These are phyloP conservation scores for Rhodeus uyekii DNA, from an alignment of 2,797 vertebrate genomes.

Conservation along the genomic window DNA sequence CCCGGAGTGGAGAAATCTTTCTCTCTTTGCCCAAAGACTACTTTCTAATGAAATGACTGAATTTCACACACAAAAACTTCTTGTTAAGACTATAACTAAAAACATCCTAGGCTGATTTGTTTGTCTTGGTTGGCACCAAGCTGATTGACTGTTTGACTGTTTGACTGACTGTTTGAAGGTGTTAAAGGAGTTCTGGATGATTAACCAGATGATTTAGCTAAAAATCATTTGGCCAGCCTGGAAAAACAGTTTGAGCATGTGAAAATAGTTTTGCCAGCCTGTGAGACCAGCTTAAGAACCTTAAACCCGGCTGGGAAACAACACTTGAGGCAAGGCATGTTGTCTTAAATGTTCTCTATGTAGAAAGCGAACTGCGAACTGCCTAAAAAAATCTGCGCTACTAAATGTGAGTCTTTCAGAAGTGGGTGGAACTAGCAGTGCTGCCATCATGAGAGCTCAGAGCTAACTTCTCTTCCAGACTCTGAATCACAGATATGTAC, in stretches of 20 bases:
- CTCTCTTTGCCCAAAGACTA: background rate
- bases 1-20: background rate
- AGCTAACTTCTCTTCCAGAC: background rate
- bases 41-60: too few relatives aligned
- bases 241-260: too few relatives aligned
- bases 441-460: background rate
- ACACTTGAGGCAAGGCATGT: background rate
- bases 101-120: too few relatives aligned
- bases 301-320: background rate
- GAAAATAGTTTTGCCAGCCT: background rate
- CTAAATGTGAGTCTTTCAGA: background rate
- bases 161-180: background rate
- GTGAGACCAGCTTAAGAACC: background rate
- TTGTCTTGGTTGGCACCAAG: too few relatives aligned
- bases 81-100: too few relatives aligned
- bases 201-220: background rate
- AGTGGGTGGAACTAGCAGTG: background rate
- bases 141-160: too few relatives aligned
- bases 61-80: too few relatives aligned
- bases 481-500: conserved; percentile 12
- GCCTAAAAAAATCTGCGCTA: background rate
- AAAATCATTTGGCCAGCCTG: background rate
- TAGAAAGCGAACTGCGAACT: background rate
- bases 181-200: background rate
- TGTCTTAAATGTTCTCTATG: background rate